Percentiles rank a stretch among this genome's conserved stretches.
Conservation (phyloP, 2,888 invertebrate species). For the Hirtodrosophila histrioides region DNA sequence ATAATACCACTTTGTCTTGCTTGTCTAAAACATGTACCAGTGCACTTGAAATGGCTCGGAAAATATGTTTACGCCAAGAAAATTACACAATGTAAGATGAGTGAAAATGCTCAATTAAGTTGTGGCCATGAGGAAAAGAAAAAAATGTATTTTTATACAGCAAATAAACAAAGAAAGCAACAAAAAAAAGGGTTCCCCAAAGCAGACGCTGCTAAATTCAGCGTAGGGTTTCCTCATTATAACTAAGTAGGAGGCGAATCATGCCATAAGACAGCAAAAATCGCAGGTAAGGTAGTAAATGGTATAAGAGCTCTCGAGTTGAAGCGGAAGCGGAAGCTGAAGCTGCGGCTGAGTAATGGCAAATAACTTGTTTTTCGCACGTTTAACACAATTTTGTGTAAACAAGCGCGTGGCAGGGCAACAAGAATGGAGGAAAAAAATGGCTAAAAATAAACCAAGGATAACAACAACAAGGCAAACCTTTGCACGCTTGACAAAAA, state of each 20-base stretch:
- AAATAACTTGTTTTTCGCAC: slow-evolving; percentile 75
- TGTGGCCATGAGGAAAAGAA: slow-evolving; percentile 3
- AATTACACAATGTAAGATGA: slow-evolving; percentile 40
- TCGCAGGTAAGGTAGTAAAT: slow-evolving; percentile 38
- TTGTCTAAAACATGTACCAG: slow-evolving; percentile 43
- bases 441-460: slow-evolving; percentile 5
- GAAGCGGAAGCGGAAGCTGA: background rate
- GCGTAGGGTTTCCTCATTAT: slow-evolving; percentile 68
- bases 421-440: slow-evolving; percentile 12
- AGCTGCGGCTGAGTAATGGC: slow-evolving; percentile 63
- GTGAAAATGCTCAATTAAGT: slow-evolving; percentile 73
- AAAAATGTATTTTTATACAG: slow-evolving; percentile 27
- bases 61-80: slow-evolving; percentile 37
- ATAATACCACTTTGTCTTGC: slow-evolving; percentile 48
- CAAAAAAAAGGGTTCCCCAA: slow-evolving; percentile 54
- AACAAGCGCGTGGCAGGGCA: slow-evolving; percentile 48
- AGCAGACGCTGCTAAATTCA: slow-evolving; percentile 43
- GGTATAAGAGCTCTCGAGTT: slow-evolving; percentile 4
- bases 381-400: slow-evolving; percentile 76
- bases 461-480: background rate
- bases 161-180: slow-evolving; percentile 23
- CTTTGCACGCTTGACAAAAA: slow-evolving; percentile 14
- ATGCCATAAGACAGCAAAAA: slow-evolving; percentile 3
- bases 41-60: slow-evolving; percentile 64
- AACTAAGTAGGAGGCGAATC: slow-evolving; percentile 54